A percentile compares a stretch with the other conserved stretches of the same genome.
These are phyloP conservation scores for Temnothorax ravouxi DNA, from an alignment of 2,888 invertebrate species.

Conservation along the genomic window DNA sequence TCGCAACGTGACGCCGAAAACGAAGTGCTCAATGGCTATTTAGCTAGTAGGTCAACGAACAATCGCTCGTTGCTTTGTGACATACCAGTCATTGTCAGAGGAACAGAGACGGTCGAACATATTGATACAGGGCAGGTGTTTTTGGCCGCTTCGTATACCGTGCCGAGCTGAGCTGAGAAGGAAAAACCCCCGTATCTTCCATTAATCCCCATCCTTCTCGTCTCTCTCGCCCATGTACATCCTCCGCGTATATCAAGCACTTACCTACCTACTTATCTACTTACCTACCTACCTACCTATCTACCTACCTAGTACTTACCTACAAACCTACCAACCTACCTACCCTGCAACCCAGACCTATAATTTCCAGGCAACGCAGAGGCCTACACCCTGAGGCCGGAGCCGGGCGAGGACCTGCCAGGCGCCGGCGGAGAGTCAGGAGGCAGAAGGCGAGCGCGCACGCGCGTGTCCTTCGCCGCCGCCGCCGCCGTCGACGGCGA, in stretches of 20 bases:
- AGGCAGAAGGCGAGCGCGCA: conserved; percentile 53
- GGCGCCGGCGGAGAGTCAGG: conserved; percentile 47
- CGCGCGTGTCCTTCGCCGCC: conserved; percentile 54
- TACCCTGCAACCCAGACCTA: conserved; percentile 82
- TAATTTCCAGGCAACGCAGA: conserved; percentile 74
- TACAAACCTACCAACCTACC: conserved; percentile 45
- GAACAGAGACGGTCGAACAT: not conserved
- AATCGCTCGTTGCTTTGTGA: conserved; percentile 3
- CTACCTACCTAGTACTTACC: conserved; percentile 25
- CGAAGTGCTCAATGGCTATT: not conserved
- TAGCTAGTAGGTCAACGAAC: not conserved
- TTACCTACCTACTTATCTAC: conserved; percentile 38
- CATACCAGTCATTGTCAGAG: not conserved
- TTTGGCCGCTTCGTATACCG: not conserved
- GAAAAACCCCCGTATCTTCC: not conserved
- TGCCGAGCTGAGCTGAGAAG: not conserved
- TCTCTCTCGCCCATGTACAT: not conserved
- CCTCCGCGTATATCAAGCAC: conserved; percentile 14
- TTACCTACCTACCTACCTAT: conserved; percentile 36
- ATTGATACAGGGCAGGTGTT: conserved; percentile 24
- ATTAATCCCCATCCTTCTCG: conserved; percentile 6
- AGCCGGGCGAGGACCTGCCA: conserved; percentile 77
- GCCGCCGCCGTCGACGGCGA: conserved; percentile 44
- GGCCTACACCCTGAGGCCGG: conserved; percentile 84
- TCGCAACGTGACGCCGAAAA: not conserved